These are phyloP conservation scores for Hystrix brachyura DNA, from an alignment of 2,113 vertebrate genomes.

Conservation along the genomic window DNA sequence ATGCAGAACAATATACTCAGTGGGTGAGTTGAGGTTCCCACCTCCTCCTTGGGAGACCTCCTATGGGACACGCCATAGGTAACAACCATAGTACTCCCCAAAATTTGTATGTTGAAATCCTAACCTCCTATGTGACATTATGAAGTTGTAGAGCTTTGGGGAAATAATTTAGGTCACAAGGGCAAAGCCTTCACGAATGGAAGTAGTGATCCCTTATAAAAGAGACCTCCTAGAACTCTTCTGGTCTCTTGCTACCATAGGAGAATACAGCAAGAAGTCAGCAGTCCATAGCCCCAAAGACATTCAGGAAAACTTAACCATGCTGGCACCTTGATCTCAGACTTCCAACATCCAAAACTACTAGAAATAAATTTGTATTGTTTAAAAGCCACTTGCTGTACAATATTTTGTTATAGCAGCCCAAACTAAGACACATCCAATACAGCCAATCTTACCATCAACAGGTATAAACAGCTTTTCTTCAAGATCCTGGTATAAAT, in stretches of 20 bases:
- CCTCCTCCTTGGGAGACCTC: too few species aligned
- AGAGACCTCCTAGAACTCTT: neutral
- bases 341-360: neutral
- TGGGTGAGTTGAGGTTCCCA: too few species aligned
- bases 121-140: neutral
- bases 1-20: too few species aligned
- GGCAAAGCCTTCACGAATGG: neutral
- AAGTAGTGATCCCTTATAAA: neutral
- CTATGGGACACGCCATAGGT: too few species aligned
- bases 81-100: too few species aligned
- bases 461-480: neutral
- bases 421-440: neutral
- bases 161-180: neutral
- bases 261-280: too few species aligned
- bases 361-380: neutral
- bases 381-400: neutral
- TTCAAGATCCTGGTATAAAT: neutral
- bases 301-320: neutral
- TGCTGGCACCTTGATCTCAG: neutral
- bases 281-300: neutral
- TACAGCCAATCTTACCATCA: neutral
- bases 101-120: too few species aligned
- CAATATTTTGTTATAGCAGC: neutral
- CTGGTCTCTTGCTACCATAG: neutral
- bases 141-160: neutral